Conservation (phyloP, 2,888 invertebrate genomes). For the Therioaphis trifolii region DNA sequence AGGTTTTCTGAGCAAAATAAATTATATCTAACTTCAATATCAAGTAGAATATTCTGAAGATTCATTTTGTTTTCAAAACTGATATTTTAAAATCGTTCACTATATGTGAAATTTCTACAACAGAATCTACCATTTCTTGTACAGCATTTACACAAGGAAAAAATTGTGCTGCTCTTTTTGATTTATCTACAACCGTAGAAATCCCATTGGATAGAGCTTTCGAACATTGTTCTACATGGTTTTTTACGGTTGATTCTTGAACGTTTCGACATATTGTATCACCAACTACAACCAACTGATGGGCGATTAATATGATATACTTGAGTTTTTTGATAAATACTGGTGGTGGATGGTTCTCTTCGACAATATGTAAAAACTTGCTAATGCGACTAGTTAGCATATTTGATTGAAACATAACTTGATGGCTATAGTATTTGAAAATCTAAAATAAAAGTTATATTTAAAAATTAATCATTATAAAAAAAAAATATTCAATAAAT, state of each 20-base stretch:
- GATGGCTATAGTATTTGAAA: conserved; percentile 87
- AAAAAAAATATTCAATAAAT: neutral
- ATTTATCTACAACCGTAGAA: conserved; percentile 85
- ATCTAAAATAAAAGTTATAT: conserved; percentile 71
- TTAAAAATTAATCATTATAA: neutral
- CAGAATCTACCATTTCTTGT: conserved; percentile 92
- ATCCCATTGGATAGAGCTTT: conserved; percentile 85
- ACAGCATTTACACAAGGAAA: conserved; percentile 92
- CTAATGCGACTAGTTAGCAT: conserved; percentile 90
- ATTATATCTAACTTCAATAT: neutral
- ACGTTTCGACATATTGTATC: conserved; percentile 92
- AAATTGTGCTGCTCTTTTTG: conserved; percentile 90
- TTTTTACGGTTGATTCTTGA: conserved; percentile 78
- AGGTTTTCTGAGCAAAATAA: neutral
- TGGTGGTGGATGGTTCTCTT: conserved; percentile 93
- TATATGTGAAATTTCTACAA: conserved; percentile 85
- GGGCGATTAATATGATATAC: conserved; percentile 93
- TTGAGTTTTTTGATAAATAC: conserved; percentile 83
- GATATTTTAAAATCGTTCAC: conserved; percentile 72
- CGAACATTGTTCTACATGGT: conserved; percentile 79
- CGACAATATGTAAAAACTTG: conserved; percentile 90
- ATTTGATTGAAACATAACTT: conserved; percentile 85
- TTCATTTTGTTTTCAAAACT: conserved; percentile 44
- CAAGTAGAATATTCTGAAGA: neutral
- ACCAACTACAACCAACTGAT: conserved; percentile 92